These are phyloP conservation scores for Oasisia sp. DNA, from an alignment of 2,888 invertebrate species.

Conservation along the genomic window DNA sequence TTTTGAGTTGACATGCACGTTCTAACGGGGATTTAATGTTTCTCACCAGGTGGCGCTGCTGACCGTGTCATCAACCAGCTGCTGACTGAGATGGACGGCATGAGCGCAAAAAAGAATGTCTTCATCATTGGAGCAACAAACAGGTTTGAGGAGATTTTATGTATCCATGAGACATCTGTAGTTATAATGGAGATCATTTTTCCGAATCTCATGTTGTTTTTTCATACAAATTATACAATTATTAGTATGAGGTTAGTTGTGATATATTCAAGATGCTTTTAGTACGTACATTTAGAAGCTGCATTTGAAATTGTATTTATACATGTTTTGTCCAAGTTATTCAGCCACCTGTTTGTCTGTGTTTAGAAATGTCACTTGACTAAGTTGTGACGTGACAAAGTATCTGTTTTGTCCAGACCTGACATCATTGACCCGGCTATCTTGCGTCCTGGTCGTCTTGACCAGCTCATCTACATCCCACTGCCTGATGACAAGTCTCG, in stretches of 20 bases:
- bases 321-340: background rate
- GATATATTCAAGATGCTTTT: background rate
- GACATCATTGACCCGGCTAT: conserved; percentile 99
- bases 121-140: conserved; percentile 98
- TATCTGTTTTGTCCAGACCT: conserved; percentile 64
- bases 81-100: conserved; percentile 99
- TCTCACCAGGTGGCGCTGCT: conserved; percentile 82
- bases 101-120: conserved; percentile 99
- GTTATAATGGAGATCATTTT: background rate
- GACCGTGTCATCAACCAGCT: conserved; percentile 99
- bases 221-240: background rate
- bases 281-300: background rate
- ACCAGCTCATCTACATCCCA: conserved; percentile 99
- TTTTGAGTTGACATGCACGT: background rate
- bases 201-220: background rate
- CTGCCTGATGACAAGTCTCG: conserved; percentile 98
- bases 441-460: conserved; percentile 95
- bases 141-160: conserved; percentile 65
- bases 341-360: background rate
- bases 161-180: background rate
- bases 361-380: background rate
- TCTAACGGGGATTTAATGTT: background rate
- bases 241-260: background rate
- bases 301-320: background rate
- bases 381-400: conserved; percentile 32